These are phyloP conservation scores for Chironomus tentans DNA, from an alignment of 2,888 invertebrate species.

Conservation along the genomic window DNA sequence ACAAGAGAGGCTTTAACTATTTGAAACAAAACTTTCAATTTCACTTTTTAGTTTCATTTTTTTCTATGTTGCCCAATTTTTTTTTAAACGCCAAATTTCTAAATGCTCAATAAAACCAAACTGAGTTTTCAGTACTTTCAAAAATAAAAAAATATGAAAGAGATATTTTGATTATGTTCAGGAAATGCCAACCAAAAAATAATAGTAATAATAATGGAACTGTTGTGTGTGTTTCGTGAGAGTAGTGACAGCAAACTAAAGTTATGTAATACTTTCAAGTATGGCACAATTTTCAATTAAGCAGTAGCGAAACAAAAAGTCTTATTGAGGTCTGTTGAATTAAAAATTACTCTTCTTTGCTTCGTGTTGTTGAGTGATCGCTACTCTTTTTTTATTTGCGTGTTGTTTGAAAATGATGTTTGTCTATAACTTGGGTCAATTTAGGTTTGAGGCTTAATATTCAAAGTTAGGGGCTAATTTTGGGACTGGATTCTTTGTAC, in stretches of 20 bases:
- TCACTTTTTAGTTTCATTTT: slow-evolving; percentile 9
- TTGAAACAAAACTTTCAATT: slow-evolving; percentile 21
- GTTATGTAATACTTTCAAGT: slow-evolving; percentile 8
- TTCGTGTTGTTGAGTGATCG: too few relatives aligned
- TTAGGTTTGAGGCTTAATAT: too few relatives aligned
- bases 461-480: too few relatives aligned
- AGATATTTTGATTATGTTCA: slow-evolving; percentile 13
- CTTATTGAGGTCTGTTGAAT: too few relatives aligned
- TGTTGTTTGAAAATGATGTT: too few relatives aligned
- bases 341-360: too few relatives aligned
- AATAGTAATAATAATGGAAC: not conserved
- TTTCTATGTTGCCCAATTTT: not conserved
- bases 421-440: too few relatives aligned
- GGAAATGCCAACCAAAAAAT: not conserved
- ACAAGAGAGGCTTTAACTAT: not conserved
- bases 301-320: too few relatives aligned
- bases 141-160: not conserved
- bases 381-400: too few relatives aligned
- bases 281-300: not conserved
- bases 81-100: not conserved
- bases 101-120: not conserved
- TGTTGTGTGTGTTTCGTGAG: not conserved
- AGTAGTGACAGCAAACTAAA: not conserved
- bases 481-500: too few relatives aligned
- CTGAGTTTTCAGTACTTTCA: not conserved